Percentiles rank a stretch among this genome's conserved stretches.
phyloP scores from a whole-genome alignment of 53 echinoderm and acorn worm genomes.

The Luidia sarsii region DNA sequence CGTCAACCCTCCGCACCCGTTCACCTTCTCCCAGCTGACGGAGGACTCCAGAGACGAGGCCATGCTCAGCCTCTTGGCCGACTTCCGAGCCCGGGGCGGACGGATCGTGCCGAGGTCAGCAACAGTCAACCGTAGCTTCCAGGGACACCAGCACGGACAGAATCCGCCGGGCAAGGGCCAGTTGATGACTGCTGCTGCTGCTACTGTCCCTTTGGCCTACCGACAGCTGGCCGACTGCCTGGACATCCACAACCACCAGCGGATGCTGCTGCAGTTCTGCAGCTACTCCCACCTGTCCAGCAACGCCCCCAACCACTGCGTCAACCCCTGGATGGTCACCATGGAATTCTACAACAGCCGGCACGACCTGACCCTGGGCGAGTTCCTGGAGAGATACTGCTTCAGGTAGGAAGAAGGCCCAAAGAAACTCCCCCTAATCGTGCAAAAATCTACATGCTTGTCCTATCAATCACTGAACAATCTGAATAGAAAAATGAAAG shows the following conservation, averaged over 20 bases:
- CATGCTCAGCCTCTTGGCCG: constrained; percentile 67
- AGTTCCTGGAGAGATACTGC: constrained; percentile 94
- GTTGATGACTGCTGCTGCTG: neutral
- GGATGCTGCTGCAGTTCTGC: constrained; percentile 83
- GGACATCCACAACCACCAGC: constrained; percentile 86
- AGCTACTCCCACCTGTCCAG: constrained; percentile 82
- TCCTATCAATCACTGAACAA: too few species aligned
- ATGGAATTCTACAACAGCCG: constrained; percentile 90
- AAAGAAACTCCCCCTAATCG: neutral
- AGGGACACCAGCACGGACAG: neutral
- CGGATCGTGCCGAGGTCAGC: constrained; percentile 34
- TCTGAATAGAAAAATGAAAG: too few species aligned
- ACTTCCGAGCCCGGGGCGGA: constrained; percentile 93
- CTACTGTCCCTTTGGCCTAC: neutral
- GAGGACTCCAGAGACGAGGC: constrained; percentile 64
- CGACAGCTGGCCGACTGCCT: constrained; percentile 68
- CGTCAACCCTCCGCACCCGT: constrained; percentile 70
- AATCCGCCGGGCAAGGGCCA: neutral
- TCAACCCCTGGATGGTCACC: constrained; percentile 84
- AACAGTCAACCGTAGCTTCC: neutral
- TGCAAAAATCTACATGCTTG: neutral
- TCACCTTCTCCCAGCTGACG: constrained; percentile 71
- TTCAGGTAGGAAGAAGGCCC: constrained; percentile 96
- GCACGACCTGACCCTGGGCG: constrained; percentile 92
- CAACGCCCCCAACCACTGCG: constrained; percentile 87